Conservation (phyloP, 2,888 invertebrate genomes). For the Blomia tropicalis region DNA sequence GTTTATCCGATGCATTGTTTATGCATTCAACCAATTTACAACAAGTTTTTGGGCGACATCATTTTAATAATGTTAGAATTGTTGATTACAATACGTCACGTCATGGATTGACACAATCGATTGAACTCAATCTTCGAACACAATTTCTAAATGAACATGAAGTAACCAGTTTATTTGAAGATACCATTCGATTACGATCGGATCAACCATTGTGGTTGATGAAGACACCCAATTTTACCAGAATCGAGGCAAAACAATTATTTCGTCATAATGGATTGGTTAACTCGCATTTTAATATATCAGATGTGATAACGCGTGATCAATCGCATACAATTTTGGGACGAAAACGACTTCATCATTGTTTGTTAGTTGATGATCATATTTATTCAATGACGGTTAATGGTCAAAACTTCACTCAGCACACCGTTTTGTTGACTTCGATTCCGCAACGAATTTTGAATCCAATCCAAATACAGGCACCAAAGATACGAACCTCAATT, state of each 20-base stretch:
- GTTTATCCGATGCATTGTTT: not conserved
- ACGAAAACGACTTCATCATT: not conserved
- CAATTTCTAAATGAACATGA: not conserved
- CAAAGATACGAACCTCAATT: not conserved
- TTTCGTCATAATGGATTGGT: not conserved
- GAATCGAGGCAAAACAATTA: not conserved
- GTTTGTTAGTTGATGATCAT: conserved; percentile 3
- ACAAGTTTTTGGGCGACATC: not conserved
- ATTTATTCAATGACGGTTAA: not conserved
- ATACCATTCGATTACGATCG: not conserved
- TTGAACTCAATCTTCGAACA: not conserved
- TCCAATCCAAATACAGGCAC: not conserved
- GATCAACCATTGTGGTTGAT: not conserved
- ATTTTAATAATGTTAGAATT: not conserved
- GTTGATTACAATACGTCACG: not conserved
- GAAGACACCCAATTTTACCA: not conserved
- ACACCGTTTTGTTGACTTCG: not conserved
- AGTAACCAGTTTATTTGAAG: not conserved
- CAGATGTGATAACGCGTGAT: not conserved
- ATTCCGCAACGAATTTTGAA: not conserved
- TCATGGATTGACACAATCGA: not conserved
- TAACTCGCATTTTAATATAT: not conserved
- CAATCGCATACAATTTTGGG: not conserved
- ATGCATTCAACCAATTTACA: not conserved
- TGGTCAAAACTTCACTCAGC: not conserved